Conservation (phyloP, 2,797 vertebrate genomes). For the Selene dorsalis region DNA sequence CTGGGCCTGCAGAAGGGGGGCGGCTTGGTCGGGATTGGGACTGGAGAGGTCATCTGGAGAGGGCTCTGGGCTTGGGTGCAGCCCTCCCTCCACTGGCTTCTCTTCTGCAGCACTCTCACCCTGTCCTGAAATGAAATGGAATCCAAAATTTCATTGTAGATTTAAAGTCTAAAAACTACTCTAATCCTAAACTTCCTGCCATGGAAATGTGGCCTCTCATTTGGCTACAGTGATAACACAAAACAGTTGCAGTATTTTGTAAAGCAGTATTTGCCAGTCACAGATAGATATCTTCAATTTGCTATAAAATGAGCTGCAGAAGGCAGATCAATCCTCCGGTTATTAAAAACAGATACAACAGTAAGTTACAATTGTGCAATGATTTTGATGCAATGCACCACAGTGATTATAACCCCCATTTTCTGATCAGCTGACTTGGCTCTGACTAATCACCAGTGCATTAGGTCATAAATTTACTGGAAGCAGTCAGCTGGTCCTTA, state of each 20-base stretch:
- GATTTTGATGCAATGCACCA: conserved; percentile 28
- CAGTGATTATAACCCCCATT: conserved; percentile 26
- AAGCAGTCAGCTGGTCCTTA: conserved; percentile 56
- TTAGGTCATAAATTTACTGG: conserved; percentile 63
- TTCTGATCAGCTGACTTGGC: conserved; percentile 47
- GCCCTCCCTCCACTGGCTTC: conserved; percentile 54
- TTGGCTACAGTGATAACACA: conserved; percentile 17
- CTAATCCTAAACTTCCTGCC: conserved; percentile 9
- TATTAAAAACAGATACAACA: conserved; percentile 12
- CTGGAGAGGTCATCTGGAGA: conserved; percentile 82
- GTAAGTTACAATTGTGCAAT: conserved; percentile 9
- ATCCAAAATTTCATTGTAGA: not conserved
- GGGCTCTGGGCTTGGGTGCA: conserved; percentile 68
- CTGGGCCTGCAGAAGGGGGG: conserved; percentile 83
- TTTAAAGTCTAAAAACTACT: conserved; percentile 6
- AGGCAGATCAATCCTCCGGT: not conserved
- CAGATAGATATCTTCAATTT: conserved; percentile 8
- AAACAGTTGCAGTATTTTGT: conserved; percentile 1
- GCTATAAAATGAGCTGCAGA: conserved; percentile 8
- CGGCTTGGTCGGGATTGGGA: conserved; percentile 78
- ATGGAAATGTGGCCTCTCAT: not conserved
- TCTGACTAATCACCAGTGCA: conserved; percentile 48
- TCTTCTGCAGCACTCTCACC: conserved; percentile 65
- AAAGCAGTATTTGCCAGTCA: not conserved
- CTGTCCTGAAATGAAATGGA: conserved; percentile 65